phyloP scores from a whole-genome alignment of 1,140 invertebrate genomes.

The Drosophila mauritiana region DNA sequence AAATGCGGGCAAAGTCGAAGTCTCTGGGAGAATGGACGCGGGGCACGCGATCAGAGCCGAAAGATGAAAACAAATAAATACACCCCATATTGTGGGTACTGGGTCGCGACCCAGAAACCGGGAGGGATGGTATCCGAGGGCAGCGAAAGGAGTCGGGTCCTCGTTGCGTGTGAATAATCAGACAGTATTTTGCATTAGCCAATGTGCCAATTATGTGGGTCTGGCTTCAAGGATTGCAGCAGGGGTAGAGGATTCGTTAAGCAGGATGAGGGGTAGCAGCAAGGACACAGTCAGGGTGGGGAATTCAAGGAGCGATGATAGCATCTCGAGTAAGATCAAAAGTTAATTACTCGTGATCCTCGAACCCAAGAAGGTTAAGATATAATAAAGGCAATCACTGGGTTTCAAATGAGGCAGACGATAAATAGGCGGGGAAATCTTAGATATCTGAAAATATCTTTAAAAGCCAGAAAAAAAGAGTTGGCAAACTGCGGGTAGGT shows the following conservation, averaged over 20 bases:
- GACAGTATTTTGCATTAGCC: constrained; percentile 74
- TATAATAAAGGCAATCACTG: constrained; percentile 15
- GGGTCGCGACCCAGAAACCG: constrained; percentile 41
- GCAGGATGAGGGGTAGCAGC: background rate
- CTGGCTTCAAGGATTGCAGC: constrained; percentile 2
- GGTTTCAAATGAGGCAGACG: background rate
- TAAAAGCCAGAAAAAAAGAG: background rate
- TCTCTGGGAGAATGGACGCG: constrained; percentile 35
- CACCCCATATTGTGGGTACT: constrained; percentile 57
- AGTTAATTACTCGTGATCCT: constrained; percentile 59
- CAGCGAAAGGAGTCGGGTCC: constrained; percentile 13
- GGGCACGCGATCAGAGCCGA: constrained; percentile 64
- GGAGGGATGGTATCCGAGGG: constrained; percentile 35
- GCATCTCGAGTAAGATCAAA: constrained; percentile 59
- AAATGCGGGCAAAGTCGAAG: constrained; percentile 70
- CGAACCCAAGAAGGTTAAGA: constrained; percentile 18
- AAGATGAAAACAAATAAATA: constrained; percentile 58
- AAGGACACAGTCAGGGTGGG: constrained; percentile 10
- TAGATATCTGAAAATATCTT: background rate
- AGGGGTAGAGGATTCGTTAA: constrained; percentile 2
- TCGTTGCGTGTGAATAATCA: constrained; percentile 68
- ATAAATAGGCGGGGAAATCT: background rate
- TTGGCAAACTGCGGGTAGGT: background rate
- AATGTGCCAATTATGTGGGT: constrained; percentile 73
- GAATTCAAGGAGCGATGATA: constrained; percentile 52